Conservation (phyloP, 2,113 vertebrate genomes). For the Thamnophis sirtalis region DNA sequence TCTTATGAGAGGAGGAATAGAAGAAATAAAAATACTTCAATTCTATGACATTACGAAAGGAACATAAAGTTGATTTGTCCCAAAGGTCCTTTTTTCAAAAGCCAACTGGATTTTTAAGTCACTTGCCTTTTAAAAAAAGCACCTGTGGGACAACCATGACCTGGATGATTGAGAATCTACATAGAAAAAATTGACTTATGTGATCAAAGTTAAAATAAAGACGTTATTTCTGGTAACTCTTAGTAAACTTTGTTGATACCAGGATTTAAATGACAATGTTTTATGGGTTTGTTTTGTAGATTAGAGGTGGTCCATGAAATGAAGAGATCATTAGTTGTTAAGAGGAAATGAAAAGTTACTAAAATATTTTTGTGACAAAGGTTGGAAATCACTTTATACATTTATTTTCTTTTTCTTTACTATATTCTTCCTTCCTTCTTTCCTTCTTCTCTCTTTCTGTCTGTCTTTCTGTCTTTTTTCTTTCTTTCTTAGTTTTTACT, state of each 20-base stretch:
- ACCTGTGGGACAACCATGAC: too few relatives aligned
- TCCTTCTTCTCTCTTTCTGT: too few relatives aligned
- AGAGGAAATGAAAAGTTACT: not conserved
- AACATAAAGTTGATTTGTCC: not conserved
- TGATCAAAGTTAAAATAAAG: not conserved
- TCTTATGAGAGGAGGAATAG: not conserved
- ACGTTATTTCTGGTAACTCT: not conserved
- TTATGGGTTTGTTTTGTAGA: not conserved
- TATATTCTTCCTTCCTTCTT: too few relatives aligned
- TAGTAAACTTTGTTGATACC: not conserved
- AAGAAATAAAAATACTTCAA: not conserved
- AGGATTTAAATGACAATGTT: not conserved
- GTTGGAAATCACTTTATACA: not conserved
- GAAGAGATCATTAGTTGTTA: not conserved
- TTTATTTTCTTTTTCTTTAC: not conserved
- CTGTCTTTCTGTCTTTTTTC: too few relatives aligned
- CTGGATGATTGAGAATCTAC: too few relatives aligned
- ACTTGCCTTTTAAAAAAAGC: too few relatives aligned
- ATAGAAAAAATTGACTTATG: not conserved
- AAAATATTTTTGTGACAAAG: not conserved
- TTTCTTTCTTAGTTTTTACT: too few relatives aligned
- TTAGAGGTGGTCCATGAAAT: not conserved
- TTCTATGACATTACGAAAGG: not conserved
- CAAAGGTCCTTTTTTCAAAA: too few relatives aligned
- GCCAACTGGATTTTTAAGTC: too few relatives aligned